A percentile compares a stretch with the other conserved stretches of the same genome.
These are phyloP conservation scores for Bombyx huttoni DNA, from an alignment of 2,888 invertebrate species.

Conservation along the genomic window DNA sequence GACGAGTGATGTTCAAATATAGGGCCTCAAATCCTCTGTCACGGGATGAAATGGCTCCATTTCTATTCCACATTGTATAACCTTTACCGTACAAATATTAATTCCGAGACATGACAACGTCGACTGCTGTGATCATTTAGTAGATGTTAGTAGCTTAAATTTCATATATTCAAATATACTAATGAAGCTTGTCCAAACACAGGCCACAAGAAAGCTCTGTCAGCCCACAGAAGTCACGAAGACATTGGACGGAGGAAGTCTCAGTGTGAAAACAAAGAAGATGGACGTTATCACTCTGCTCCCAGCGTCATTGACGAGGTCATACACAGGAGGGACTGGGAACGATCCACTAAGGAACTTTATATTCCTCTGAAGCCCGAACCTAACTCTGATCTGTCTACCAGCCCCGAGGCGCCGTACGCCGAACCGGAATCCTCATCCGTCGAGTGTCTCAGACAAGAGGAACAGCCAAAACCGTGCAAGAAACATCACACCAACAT, in stretches of 20 bases:
- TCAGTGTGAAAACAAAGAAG: constrained; percentile 24
- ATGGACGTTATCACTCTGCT: constrained; percentile 52
- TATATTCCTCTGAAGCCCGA: constrained; percentile 40
- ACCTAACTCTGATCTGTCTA: constrained; percentile 17
- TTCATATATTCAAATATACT: no score
- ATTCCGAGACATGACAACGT: no score
- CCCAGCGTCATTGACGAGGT: constrained; percentile 60
- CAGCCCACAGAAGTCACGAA: constrained; percentile 54
- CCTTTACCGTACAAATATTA: no score
- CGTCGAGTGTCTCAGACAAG: constrained; percentile 21
- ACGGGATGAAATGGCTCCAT: no score
- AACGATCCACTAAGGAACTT: constrained; percentile 46
- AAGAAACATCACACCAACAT: constrained; percentile 59
- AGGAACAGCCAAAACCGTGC: constrained; percentile 28
- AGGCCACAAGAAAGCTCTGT: constrained; percentile 41
- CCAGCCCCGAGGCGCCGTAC: constrained; percentile 20
- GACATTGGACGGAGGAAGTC: constrained; percentile 44
- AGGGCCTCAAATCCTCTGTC: no score
- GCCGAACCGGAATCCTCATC: constrained; percentile 29
- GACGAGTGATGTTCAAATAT: no score
- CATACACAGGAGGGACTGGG: constrained; percentile 56
- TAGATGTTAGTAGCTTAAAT: no score
- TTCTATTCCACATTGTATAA: no score
- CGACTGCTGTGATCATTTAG: no score
- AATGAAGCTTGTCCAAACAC: not conserved